Evolutionary conservation across 2,113 vertebrate species (phyloP), one percentile per base, ranked within the genome.

Genomic region (Rhagologus leucostigma): DNA sequence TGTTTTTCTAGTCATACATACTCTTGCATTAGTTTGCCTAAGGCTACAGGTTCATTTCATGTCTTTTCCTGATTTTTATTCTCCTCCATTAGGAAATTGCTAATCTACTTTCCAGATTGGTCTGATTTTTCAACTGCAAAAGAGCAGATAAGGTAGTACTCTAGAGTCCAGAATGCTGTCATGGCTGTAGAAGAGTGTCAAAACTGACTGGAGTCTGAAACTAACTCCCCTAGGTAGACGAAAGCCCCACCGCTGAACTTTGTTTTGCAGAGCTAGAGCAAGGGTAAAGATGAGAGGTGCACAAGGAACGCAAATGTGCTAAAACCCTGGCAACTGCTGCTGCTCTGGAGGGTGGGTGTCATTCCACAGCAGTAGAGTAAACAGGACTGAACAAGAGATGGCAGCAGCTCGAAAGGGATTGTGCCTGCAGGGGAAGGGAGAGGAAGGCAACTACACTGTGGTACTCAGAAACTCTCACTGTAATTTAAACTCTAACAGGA

Each of bases 321-420:
- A 27, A 65, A 94, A 23, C 6, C 10, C 32, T 46, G 29, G 3
- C 19, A 62, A 10, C 8, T 16, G 16, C 30, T 55, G 39, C 24
- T 69, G 12, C 24, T 18, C 0, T 47, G 0, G 1, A 56, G 26
- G 16, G 5, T 46, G 11, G 13, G 2, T 47, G 17, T 30, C 35
- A 11, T 24, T 80, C 27, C 23, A 5, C 1, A 71, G 35, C 16
- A 82, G 30, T 1, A 59, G 20, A 53, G 8, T 12, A 53, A 75
- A 20, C 30, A 79, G 21, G 11, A 41, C 6, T 52, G 67, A 85
- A 90, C 27, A 88, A 71, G 13, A 75, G 35, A n/a, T 71, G 44
- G 35, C 60, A 92, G 60, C 50, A 87, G 15, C 52, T 91, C 0
- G 0, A 76, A 71, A 52, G 59, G 33, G 18, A 44, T 42, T 26